Evolutionary conservation across 2,797 vertebrate genomes (phyloP).

Genomic region (Naso thynnoides): DNA sequence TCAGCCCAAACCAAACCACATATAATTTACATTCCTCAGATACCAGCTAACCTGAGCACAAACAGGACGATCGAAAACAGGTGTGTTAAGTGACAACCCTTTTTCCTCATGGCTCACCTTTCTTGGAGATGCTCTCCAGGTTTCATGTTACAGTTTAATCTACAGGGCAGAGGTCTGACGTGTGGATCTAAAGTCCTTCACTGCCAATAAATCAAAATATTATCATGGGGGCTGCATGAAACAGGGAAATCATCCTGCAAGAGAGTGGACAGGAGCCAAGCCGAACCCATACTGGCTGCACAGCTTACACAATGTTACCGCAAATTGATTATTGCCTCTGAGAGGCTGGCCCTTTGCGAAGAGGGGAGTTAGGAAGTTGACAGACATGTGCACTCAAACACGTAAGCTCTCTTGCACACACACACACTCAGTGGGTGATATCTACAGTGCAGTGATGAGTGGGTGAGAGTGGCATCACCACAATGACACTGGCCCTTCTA

Average conservation of each 20-base stretch:
- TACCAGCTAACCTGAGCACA: slow-evolving; percentile 82
- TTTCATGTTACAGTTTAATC: slow-evolving; percentile 20
- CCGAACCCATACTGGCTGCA: slow-evolving; percentile 9
- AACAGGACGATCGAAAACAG: slow-evolving; percentile 83
- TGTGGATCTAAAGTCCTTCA: background rate
- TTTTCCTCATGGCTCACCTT: slow-evolving; percentile 47
- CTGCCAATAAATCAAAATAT: background rate
- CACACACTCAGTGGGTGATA: slow-evolving; percentile 51
- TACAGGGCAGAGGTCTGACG: background rate
- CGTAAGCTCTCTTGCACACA: slow-evolving; percentile 25
- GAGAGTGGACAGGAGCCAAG: slow-evolving; percentile 10
- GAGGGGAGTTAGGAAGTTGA: slow-evolving; percentile 45
- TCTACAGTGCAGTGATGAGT: slow-evolving; percentile 62
- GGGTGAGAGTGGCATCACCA: slow-evolving; percentile 71
- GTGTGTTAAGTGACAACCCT: slow-evolving; percentile 73
- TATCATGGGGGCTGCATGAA: slow-evolving; percentile 10
- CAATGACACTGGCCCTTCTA: slow-evolving; percentile 62
- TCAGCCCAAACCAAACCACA: slow-evolving; percentile 75
- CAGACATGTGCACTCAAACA: slow-evolving; percentile 39
- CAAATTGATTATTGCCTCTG: slow-evolving; percentile 57
- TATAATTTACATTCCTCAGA: slow-evolving; percentile 87
- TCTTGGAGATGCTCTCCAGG: slow-evolving; percentile 30
- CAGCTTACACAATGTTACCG: slow-evolving; percentile 41
- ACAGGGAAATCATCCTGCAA: slow-evolving; percentile 8
- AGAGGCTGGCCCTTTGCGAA: slow-evolving; percentile 31